Evolutionary conservation across 2,113 vertebrate genomes (phyloP).

Genomic region (Pseudolaguvia tuberculata): DNA sequence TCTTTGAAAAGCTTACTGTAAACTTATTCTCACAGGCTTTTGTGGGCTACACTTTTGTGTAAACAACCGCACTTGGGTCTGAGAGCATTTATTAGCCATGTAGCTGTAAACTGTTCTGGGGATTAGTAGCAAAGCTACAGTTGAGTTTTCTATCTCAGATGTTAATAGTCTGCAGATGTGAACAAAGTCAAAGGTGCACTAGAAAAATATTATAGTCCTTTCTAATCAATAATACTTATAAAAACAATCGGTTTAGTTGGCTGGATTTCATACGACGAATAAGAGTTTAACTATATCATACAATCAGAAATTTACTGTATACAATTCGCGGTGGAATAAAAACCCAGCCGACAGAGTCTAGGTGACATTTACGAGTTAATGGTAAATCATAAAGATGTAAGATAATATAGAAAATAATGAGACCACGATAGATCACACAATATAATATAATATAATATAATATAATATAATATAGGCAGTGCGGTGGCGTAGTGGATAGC

Average conservation of each 20-base stretch:
- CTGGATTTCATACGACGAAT: background rate
- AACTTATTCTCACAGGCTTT: constrained; percentile 56
- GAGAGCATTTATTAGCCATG: constrained; percentile 27
- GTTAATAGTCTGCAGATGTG: background rate
- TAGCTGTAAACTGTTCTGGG: constrained; percentile 31
- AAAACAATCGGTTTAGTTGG: background rate
- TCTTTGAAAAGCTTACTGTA: constrained; percentile 54
- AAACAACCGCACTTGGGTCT: constrained; percentile 52
- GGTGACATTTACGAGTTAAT: no score
- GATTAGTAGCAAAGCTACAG: background rate
- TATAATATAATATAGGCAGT: no score
- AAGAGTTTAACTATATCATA: background rate
- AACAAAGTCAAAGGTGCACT: no score
- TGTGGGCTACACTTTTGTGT: constrained; percentile 53
- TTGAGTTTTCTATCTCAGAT: constrained; percentile 2
- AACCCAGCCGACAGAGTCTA: no score
- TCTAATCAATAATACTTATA: background rate
- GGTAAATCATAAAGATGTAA: no score
- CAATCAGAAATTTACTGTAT: no score
- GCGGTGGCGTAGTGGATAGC: no score
- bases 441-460: no score
- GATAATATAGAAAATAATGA: no score
- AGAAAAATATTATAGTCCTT: background rate
- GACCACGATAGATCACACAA: no score
- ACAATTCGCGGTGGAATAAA: no score